Base-by-base conservation (phyloP, 2,113 vertebrate species). In the Callionymus lyra region DNA sequence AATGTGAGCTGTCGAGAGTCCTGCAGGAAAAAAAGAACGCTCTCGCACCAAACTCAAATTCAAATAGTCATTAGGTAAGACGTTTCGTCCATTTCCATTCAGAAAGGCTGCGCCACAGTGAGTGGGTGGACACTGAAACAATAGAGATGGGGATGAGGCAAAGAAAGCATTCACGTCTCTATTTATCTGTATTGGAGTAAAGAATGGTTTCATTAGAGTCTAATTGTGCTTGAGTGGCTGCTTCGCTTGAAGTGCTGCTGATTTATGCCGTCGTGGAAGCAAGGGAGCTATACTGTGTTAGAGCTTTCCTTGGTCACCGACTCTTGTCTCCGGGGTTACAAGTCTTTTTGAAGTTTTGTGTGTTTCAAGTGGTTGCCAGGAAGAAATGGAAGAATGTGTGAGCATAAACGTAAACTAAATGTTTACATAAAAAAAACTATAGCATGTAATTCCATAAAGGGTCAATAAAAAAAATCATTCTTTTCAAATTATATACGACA, bases 11-110 rank as follows among this genome's bases (percentile, higher is more conserved):
- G 63, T 59, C 32, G 51, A 64, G 64, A 63, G 4, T 8, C 21
- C 21, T 41, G 43, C 16, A 55, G 16, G 33, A 59, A 65, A 70
- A 63, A 46, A 8, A 36, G 38, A 15, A 10, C 21, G 19, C n/a
- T 18, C 62, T 56, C 44, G 59, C 33, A 15, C 17, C 6, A 11
- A 63, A 51, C 51, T 63, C 8, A 3, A 56, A 80, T 69, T 69
- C 55, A 65, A 73, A 47, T 12, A 27, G 63, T 80, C 74, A 76
- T 76, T 78, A 76, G 53, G 68, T 52, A 51, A 68, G 72, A 74
- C 49, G 43, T 56, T 56, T 60, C 17, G 53, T 62, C 55, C 46
- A 52, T 65, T 56, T 68, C 54, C 60, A 44, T 68, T 73, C 62
- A 47, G 50, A 59, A 68, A 51, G 60, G 58, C 53, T 40, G 49